A percentile compares a stretch with the other conserved stretches of the same genome.
These are phyloP conservation scores for Anarhynchus alexandrinus DNA, from an alignment of 2,113 vertebrate genomes.

Conservation along the genomic window DNA sequence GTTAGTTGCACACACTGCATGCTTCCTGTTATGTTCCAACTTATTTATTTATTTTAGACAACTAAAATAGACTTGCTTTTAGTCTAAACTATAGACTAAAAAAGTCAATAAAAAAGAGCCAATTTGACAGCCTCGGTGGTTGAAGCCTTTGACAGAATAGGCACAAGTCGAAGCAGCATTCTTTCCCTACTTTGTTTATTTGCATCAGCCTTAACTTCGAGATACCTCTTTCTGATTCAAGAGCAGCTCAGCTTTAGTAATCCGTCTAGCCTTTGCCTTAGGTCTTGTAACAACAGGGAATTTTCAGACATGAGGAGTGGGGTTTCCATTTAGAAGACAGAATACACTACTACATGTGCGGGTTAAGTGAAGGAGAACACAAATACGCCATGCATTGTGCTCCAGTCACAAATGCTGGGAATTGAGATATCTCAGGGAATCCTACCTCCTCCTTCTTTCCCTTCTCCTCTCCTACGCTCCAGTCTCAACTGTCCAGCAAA, in stretches of 20 bases:
- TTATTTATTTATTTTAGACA: conserved; percentile 23
- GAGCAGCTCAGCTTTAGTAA: neutral
- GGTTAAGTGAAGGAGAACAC: neutral
- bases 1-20: neutral
- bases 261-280: neutral
- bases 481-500: neutral
- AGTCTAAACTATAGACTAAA: neutral
- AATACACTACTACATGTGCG: accelerated
- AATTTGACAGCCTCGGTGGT: neutral
- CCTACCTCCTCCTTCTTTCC: neutral
- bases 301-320: neutral
- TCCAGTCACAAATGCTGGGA: neutral
- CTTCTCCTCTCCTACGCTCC: neutral
- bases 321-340: neutral
- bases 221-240: neutral
- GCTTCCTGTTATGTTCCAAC: neutral
- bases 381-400: accelerated
- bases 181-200: neutral
- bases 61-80: conserved; percentile 7
- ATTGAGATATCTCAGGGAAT: neutral
- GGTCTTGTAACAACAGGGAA: neutral
- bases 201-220: neutral
- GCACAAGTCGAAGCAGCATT: neutral
- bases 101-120: neutral
- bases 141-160: conserved; percentile 39